A percentile compares a stretch with the other conserved stretches of the same genome.
phyloP scores from a whole-genome alignment of 2,113 vertebrate species.

The Oncorhynchus clarkii region DNA sequence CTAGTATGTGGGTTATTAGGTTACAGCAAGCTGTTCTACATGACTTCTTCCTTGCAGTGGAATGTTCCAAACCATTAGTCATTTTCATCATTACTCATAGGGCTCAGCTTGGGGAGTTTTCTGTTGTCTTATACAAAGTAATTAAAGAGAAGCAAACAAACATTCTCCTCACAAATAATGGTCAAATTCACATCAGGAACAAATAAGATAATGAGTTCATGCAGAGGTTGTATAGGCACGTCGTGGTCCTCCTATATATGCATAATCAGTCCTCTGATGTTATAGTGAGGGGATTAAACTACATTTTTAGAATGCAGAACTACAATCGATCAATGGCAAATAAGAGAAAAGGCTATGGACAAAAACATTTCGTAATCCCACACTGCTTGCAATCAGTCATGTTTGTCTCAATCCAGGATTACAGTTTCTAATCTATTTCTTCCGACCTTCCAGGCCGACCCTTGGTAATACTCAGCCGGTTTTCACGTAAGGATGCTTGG shows the following conservation, averaged over 20 bases:
- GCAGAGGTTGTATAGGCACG: too few relatives aligned
- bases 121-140: too few relatives aligned
- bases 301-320: slow-evolving; percentile 33
- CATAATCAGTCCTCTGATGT: not conserved
- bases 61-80: not conserved
- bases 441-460: slow-evolving; percentile 13
- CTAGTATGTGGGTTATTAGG: not conserved
- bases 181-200: too few relatives aligned
- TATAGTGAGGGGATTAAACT: slow-evolving; percentile 25
- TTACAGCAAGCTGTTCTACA: not conserved
- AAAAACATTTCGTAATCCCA: slow-evolving; percentile 58
- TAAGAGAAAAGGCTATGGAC: slow-evolving; percentile 46
- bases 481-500: not conserved
- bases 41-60: not conserved
- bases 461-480: slow-evolving; percentile 1
- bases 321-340: slow-evolving; percentile 37
- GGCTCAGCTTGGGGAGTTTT: too few relatives aligned
- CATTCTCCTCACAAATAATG: too few relatives aligned
- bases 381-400: slow-evolving; percentile 52
- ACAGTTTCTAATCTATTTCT: slow-evolving; percentile 54
- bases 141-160: too few relatives aligned
- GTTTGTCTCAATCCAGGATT: slow-evolving; percentile 63
- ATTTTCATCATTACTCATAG: not conserved
- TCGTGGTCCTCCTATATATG: too few relatives aligned
- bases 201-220: too few relatives aligned